phyloP scores from a whole-genome alignment of 2,888 invertebrate species.

The Papilio demoleus region DNA sequence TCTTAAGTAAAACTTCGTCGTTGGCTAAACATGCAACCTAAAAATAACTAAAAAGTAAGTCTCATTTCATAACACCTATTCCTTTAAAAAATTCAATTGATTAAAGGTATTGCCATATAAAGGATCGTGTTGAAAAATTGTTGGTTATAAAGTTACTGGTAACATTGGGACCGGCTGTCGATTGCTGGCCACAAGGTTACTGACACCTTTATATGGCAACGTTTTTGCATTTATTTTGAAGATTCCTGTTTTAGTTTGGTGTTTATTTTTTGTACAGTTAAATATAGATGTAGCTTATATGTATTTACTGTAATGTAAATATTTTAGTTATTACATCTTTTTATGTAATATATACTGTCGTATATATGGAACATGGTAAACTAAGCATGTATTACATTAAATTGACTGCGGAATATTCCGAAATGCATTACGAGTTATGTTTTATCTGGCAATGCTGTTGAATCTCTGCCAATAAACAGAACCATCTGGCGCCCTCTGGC shows the following conservation, averaged over 20 bases:
- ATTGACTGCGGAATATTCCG: not conserved
- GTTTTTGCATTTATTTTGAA: slow-evolving; percentile 1
- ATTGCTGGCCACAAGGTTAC: slow-evolving; percentile 3
- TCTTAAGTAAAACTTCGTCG: too few relatives aligned
- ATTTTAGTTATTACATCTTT: too few relatives aligned
- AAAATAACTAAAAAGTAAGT: too few relatives aligned
- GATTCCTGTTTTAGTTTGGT: not conserved
- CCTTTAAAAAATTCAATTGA: not conserved
- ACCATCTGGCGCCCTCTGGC: slow-evolving; percentile 26
- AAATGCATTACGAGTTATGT: not conserved
- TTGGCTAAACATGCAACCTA: too few relatives aligned
- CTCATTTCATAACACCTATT: too few relatives aligned
- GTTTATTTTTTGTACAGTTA: not conserved
- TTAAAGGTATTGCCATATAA: not conserved
- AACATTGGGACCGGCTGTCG: not conserved
- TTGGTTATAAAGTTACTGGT: not conserved
- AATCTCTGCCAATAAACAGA: slow-evolving; percentile 29
- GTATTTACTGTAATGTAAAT: too few relatives aligned
- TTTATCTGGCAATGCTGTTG: slow-evolving; percentile 14
- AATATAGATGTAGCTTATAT: too few relatives aligned
- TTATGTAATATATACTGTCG: too few relatives aligned
- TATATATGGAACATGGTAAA: not conserved
- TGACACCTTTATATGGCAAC: slow-evolving; percentile 4
- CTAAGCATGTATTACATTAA: not conserved
- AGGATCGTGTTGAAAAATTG: not conserved